Percentiles rank a stretch among this genome's conserved stretches.
phyloP scores from a whole-genome alignment of 2,113 vertebrate species.

The Ranitomeya variabilis region DNA sequence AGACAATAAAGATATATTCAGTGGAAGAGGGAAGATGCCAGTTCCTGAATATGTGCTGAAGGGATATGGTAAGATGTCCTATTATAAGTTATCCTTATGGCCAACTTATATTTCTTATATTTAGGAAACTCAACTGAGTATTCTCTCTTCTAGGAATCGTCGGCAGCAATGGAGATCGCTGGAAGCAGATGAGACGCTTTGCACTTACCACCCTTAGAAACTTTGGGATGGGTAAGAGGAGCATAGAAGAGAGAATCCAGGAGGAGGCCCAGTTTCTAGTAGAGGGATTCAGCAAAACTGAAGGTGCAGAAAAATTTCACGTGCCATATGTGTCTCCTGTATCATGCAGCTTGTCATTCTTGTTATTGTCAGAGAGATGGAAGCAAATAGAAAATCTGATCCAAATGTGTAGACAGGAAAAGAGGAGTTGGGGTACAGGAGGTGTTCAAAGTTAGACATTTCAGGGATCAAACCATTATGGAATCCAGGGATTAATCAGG shows the following conservation, averaged over 20 bases:
- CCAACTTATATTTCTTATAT: not conserved
- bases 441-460: too few relatives aligned
- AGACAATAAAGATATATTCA: conserved; percentile 51
- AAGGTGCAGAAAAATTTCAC: conserved; percentile 61
- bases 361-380: not conserved
- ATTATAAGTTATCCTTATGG: not conserved
- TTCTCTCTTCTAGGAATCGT: not conserved
- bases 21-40: conserved; percentile 48
- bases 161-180: conserved; percentile 60
- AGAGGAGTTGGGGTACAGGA: too few relatives aligned
- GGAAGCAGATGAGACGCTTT: conserved; percentile 64
- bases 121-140: not conserved
- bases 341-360: not conserved
- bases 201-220: conserved; percentile 63
- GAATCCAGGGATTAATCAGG: too few relatives aligned
- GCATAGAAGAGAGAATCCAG: conserved; percentile 64
- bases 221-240: conserved; percentile 67
- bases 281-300: conserved; percentile 57
- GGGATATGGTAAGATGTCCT: conserved; percentile 49
- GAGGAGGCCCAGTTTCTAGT: conserved; percentile 64
- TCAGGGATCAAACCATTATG: too few relatives aligned
- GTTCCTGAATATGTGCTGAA: conserved; percentile 40
- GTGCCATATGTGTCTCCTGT: not conserved
- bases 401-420: too few relatives aligned
- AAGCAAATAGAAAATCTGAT: too few relatives aligned